Evolutionary conservation across 1,140 invertebrate species (phyloP).

Genomic region (Aphaenogaster ashmeadi): DNA sequence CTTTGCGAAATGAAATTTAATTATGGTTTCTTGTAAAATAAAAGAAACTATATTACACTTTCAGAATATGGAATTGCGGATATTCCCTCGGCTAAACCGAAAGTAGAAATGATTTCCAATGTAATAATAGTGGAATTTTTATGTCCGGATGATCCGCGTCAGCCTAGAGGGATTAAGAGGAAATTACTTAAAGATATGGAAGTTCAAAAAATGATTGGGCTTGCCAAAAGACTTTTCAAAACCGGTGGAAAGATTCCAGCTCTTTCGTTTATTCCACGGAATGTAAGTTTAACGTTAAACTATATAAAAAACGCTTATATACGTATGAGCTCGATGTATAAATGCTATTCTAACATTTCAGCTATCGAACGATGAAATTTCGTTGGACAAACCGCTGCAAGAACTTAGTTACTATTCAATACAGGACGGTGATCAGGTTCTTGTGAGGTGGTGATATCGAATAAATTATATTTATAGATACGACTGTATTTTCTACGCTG

Average conservation of each 20-base stretch:
- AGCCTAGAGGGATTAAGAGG: conserved; percentile 89
- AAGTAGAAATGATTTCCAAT: conserved; percentile 91
- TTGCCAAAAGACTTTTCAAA: conserved; percentile 91
- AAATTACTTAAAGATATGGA: conserved; percentile 93
- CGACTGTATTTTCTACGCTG: conserved; percentile 83
- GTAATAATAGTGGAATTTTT: conserved; percentile 90
- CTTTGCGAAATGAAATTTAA: conserved; percentile 54
- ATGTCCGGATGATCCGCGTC: conserved; percentile 86
- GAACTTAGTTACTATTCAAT: conserved; percentile 94
- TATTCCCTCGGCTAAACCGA: conserved; percentile 89
- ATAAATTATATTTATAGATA: conserved; percentile 70
- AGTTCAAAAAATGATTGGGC: conserved; percentile 93
- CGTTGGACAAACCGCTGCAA: conserved; percentile 93
- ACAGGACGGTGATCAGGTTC: conserved; percentile 93
- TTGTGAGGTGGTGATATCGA: conserved; percentile 90
- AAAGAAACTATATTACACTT: conserved; percentile 80
- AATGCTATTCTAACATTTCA: conserved; percentile 84
- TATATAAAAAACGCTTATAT: conserved; percentile 71
- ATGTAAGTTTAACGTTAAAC: conserved; percentile 84
- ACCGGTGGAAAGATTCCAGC: conserved; percentile 86
- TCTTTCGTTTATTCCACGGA: conserved; percentile 87
- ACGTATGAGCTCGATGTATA: conserved; percentile 80
- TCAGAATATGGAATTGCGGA: conserved; percentile 94
- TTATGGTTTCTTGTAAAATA: conserved; percentile 5
- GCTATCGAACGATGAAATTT: conserved; percentile 91